A percentile compares a stretch with the other conserved stretches of the same genome.
Evolutionary conservation across 2,113 vertebrate species (phyloP).

Genomic region (Podarcis raffonei): DNA sequence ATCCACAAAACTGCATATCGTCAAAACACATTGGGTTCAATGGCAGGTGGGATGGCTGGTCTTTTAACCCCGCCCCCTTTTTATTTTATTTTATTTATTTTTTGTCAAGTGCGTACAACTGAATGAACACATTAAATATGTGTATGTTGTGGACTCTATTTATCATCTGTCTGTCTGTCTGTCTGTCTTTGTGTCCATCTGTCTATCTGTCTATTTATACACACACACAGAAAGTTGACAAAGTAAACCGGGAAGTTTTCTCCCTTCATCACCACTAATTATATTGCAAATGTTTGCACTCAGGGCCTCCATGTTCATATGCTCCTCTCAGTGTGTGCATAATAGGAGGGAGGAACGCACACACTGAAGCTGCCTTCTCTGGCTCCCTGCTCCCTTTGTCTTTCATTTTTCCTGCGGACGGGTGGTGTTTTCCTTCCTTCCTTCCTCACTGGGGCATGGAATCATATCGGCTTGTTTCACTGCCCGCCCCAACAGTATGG

Average conservation of each 20-base stretch:
- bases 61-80: too few species aligned
- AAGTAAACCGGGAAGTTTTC: neutral
- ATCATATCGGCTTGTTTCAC: neutral
- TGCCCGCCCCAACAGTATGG: neutral
- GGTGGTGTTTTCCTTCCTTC: conserved; percentile 4
- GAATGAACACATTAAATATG: too few species aligned
- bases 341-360: neutral
- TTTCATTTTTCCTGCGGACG: conserved; percentile 4
- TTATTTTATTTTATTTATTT: too few species aligned
- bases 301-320: neutral
- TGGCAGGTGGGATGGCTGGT: too few species aligned
- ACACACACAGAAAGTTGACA: neutral
- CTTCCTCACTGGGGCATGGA: neutral
- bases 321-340: neutral
- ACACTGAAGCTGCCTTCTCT: neutral
- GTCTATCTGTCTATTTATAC: too few species aligned
- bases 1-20: too few species aligned
- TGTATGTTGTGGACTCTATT: too few species aligned
- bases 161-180: too few species aligned
- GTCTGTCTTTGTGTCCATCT: too few species aligned
- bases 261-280: neutral
- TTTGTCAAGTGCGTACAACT: too few species aligned
- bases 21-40: too few species aligned
- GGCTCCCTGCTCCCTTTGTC: neutral
- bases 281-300: neutral